A percentile compares a stretch with the other conserved stretches of the same genome.
These are phyloP conservation scores for Sylvia borin DNA, from an alignment of 2,797 vertebrate species.

Conservation along the genomic window DNA sequence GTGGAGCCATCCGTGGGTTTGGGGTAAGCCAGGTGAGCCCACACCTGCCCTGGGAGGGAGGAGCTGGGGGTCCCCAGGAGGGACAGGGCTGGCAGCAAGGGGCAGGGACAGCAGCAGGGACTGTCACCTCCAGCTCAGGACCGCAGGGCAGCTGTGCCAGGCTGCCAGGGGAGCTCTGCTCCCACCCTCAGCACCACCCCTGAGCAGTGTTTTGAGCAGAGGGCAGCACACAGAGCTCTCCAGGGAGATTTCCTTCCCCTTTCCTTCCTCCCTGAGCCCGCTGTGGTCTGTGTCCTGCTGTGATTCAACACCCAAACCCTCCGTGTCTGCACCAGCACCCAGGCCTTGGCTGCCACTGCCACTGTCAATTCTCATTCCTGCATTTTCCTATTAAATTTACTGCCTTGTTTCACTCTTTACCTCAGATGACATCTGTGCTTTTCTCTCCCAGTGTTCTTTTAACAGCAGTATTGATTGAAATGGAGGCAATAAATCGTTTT, in stretches of 20 bases:
- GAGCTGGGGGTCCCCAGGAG: neutral
- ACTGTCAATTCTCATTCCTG: neutral
- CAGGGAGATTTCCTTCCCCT: neutral
- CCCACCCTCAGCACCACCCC: neutral
- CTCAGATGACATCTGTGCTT: neutral
- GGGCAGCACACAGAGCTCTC: neutral
- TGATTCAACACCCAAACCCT: neutral
- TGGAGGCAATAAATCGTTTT: slow-evolving; percentile 34
- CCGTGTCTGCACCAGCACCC: neutral
- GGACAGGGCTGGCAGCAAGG: neutral
- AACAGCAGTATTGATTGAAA: slow-evolving; percentile 10
- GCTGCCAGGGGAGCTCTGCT: neutral
- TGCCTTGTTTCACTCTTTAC: neutral
- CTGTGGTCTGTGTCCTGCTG: neutral
- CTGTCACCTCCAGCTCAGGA: neutral
- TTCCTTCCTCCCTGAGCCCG: neutral
- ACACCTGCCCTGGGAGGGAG: fast-evolving
- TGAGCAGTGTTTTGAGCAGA: neutral
- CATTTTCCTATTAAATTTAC: neutral
- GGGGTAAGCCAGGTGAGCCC: neutral
- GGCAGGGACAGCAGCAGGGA: neutral
- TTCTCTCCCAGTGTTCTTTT: neutral
- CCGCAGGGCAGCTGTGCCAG: fast-evolving
- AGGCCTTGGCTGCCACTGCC: neutral
- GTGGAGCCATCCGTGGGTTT: fast-evolving